A percentile compares a stretch with the other conserved stretches of the same genome.
These are phyloP conservation scores for Leucophenga montana DNA, from an alignment of 2,888 invertebrate genomes.

Conservation along the genomic window DNA sequence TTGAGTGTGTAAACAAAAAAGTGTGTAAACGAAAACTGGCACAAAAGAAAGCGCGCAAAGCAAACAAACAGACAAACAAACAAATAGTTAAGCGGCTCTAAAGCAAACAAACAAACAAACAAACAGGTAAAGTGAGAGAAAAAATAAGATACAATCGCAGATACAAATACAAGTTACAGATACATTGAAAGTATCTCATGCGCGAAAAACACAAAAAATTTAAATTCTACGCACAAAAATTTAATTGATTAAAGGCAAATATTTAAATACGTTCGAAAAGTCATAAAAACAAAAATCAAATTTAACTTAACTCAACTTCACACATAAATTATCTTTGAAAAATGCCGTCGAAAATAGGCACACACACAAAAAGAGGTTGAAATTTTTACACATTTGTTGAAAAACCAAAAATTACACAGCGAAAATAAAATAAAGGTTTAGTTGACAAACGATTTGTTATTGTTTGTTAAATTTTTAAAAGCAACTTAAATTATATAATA, in stretches of 20 bases:
- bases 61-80: conserved; percentile 16
- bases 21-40: conserved; percentile 8
- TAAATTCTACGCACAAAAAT: background rate
- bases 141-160: background rate
- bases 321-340: conserved; percentile 18
- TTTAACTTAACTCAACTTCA: background rate
- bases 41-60: conserved; percentile 17
- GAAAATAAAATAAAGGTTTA: conserved; percentile 27
- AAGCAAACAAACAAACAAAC: conserved; percentile 1
- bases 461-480: conserved; percentile 56
- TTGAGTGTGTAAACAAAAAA: conserved; percentile 27
- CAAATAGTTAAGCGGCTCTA: background rate
- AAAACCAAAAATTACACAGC: conserved; percentile 21
- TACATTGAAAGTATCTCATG: background rate
- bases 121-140: background rate
- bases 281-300: conserved; percentile 2
- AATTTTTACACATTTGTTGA: conserved; percentile 50
- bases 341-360: conserved; percentile 23
- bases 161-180: background rate
- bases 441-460: conserved; percentile 33
- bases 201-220: background rate
- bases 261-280: conserved; percentile 17
- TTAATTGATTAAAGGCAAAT: conserved; percentile 24
- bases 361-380: conserved; percentile 28
- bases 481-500: conserved; percentile 40